Evolutionary conservation across 2,797 vertebrate genomes (phyloP), one percentile per base, ranked within the genome.

Genomic region (Oceanodroma leucorhoa): DNA sequence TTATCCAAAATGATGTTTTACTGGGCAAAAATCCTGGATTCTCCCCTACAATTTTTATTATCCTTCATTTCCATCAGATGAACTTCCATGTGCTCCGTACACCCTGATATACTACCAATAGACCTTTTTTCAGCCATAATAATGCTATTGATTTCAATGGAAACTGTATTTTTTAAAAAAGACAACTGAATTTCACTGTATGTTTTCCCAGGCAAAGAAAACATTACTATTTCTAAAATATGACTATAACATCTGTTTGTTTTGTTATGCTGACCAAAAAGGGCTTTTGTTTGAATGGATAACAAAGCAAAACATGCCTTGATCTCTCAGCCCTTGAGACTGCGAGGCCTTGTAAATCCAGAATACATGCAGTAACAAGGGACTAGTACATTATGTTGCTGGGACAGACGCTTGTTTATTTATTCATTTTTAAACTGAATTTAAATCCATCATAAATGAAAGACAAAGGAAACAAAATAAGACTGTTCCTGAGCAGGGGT

Each of bases 221-320:
- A 46, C 30, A 46, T 23, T 46, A 14, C 6, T 34, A 14, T 22
- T 79, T 85, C 34, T 72, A 69, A 82, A 64, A 48, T 27, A 57
- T 2, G 9, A 81, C 14, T 19, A 51, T 20, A 71, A 78, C 0
- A 0, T 19, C 5, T 2, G 11, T 50, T 66, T 55, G 26, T 67
- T 86, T 71, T 89, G 10, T 27, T 48, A 75, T 3, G 8, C 23
- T 64, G 21, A 71, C 22, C 8, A 19, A 48, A 83, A 65, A 40
- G 10, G 12, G 10, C 3, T 67, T 69, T 67, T 73, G 12, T 69
- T 83, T 75, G 27, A 91, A 85, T 0, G 3, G 10, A 29, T 75
- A 75, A 71, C 29, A 78, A 76, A 61, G 3, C 17, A 76, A 80
- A 90, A 26, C 8, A 43, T 16, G 36, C 22, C 34, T 83, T 82